Percentiles rank a stretch among this genome's conserved stretches.
phyloP scores from a whole-genome alignment of 2,888 invertebrate species.

The Hyposoter didymator region DNA sequence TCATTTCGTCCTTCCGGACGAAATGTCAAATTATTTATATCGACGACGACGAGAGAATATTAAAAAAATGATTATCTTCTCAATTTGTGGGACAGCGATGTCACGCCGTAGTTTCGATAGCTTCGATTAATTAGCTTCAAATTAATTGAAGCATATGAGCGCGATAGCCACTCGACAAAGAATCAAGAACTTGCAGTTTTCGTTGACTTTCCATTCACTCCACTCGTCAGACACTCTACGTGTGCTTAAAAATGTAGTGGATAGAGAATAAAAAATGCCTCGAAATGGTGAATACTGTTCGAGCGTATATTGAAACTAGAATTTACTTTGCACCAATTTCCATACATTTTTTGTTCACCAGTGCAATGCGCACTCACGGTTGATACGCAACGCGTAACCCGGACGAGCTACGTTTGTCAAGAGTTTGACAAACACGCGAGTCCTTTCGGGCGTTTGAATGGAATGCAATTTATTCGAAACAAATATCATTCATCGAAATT shows the following conservation, averaged over 20 bases:
- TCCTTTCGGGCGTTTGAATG: slow-evolving; percentile 13
- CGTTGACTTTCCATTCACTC: not conserved
- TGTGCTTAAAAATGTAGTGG: not conserved
- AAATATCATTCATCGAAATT: slow-evolving; percentile 27
- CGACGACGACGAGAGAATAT: not conserved
- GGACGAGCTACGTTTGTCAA: not conserved
- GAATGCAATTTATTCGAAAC: slow-evolving; percentile 17
- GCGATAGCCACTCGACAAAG: not conserved
- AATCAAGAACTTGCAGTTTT: not conserved
- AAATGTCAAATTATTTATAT: not conserved
- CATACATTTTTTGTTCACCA: slow-evolving; percentile 25
- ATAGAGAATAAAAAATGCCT: not conserved
- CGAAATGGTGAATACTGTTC: slow-evolving; percentile 15
- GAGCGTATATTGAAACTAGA: slow-evolving; percentile 23
- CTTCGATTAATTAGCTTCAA: too few relatives aligned
- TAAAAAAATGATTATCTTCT: not conserved
- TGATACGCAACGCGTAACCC: not conserved
- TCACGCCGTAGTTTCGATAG: too few relatives aligned
- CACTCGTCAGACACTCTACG: not conserved
- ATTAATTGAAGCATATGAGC: too few relatives aligned
- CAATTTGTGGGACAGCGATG: too few relatives aligned
- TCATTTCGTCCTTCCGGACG: not conserved
- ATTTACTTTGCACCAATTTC: slow-evolving; percentile 32
- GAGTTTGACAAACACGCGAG: slow-evolving; percentile 8
- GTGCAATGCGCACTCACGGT: not conserved